A percentile compares a stretch with the other conserved stretches of the same genome.
Evolutionary conservation across 2,797 vertebrate genomes (phyloP).

Genomic region (Tenualosa ilisha): DNA sequence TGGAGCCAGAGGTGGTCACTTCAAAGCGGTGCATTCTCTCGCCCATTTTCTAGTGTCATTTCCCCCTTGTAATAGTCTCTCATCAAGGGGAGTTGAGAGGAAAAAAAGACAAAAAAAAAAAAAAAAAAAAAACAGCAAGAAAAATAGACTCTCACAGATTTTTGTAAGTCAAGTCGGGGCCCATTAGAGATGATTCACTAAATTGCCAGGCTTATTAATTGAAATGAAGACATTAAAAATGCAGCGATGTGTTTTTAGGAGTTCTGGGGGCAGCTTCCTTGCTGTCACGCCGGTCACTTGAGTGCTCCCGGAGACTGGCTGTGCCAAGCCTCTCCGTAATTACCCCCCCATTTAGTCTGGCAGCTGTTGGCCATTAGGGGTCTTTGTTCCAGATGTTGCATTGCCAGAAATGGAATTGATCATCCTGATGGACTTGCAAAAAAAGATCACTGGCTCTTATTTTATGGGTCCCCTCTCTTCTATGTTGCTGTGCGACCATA

Average conservation of each 20-base stretch:
- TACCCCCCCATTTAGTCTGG: conserved; percentile 68
- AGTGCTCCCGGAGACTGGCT: neutral
- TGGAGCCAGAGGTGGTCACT: conserved; percentile 65
- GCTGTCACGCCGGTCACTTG: conserved; percentile 31
- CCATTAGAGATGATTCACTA: conserved; percentile 49
- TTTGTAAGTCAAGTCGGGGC: neutral
- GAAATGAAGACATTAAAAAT: conserved; percentile 65
- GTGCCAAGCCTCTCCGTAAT: conserved; percentile 68
- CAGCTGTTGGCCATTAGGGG: conserved; percentile 79
- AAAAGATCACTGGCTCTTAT: conserved; percentile 69
- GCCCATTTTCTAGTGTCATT: conserved; percentile 23
- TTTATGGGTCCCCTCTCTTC: neutral
- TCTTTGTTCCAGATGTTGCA: conserved; percentile 80
- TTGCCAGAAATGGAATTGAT: conserved; percentile 77
- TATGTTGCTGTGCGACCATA: neutral
- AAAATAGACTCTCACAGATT: neutral
- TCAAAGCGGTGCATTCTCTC: conserved; percentile 55
- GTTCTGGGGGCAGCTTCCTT: conserved; percentile 52
- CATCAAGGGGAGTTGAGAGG: neutral
- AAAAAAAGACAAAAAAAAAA: neutral
- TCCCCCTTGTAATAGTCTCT: neutral
- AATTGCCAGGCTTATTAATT: conserved; percentile 57
- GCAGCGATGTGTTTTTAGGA: conserved; percentile 67
- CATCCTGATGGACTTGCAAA: conserved; percentile 68
- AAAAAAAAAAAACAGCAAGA: neutral